phyloP scores from a whole-genome alignment of 2,888 invertebrate genomes.

The Bimastos eiseni region DNA sequence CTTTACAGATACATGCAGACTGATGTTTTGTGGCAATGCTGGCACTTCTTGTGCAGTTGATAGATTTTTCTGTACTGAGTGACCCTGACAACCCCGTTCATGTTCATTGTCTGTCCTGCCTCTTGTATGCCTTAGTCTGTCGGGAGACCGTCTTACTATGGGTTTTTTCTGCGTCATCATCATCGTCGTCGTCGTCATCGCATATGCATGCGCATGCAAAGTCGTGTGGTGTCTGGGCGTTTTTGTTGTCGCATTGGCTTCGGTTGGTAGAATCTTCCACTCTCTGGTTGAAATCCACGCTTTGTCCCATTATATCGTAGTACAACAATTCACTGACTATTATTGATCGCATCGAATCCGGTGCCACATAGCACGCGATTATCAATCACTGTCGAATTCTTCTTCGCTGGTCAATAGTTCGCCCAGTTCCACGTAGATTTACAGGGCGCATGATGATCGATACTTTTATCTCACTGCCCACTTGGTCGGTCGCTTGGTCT shows the following conservation, averaged over 20 bases:
- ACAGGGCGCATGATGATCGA: neutral
- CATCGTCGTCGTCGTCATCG: neutral
- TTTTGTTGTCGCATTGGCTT: neutral
- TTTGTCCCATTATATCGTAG: neutral
- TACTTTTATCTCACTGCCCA: conserved; percentile 13
- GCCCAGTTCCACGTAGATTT: neutral
- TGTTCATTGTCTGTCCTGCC: neutral
- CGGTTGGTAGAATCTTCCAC: neutral
- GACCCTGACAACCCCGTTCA: neutral
- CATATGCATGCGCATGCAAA: neutral
- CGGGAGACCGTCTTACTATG: neutral
- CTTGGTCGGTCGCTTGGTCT: neutral
- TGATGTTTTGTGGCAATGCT: neutral
- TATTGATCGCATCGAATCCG: conserved; percentile 3
- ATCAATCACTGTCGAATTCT: neutral
- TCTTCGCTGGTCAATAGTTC: neutral
- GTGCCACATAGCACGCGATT: neutral
- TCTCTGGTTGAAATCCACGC: neutral
- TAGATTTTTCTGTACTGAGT: neutral
- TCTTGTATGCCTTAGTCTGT: neutral
- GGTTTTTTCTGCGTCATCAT: neutral
- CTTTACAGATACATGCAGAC: neutral
- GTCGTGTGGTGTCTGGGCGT: no score
- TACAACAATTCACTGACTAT: conserved; percentile 13
- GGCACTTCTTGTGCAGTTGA: neutral